Evolutionary conservation across 2,797 vertebrate species (phyloP).

Genomic region (Parotocinclus haroldoi): DNA sequence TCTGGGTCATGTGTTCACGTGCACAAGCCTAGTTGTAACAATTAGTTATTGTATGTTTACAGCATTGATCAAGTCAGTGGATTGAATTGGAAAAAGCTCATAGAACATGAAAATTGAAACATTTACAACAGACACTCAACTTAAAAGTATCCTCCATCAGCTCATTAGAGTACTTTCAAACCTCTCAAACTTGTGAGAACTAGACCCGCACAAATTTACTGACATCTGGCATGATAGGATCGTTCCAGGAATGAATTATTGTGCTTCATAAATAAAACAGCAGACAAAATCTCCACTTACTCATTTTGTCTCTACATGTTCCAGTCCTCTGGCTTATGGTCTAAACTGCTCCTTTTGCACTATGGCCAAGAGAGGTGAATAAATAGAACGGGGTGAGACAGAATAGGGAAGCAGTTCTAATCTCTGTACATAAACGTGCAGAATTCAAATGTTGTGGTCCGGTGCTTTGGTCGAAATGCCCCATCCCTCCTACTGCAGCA

Average conservation of each 20-base stretch:
- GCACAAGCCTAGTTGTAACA: too few species aligned
- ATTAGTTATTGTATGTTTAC: too few species aligned
- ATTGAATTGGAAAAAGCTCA: conserved; percentile 2
- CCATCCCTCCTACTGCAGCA: conserved; percentile 67
- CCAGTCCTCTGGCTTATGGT: conserved; percentile 18
- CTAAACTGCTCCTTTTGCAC: too few species aligned
- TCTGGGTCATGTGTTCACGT: too few species aligned
- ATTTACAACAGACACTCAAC: neutral
- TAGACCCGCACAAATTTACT: neutral
- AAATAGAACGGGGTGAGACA: neutral
- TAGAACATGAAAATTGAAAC: neutral
- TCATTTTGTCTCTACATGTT: conserved; percentile 21
- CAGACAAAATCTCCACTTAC: conserved; percentile 20
- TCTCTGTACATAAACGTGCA: conserved; percentile 19
- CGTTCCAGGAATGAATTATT: conserved; percentile 32
- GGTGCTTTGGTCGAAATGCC: conserved; percentile 45
- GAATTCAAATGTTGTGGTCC: conserved; percentile 23
- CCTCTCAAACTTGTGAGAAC: neutral
- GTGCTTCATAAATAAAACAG: conserved; percentile 10
- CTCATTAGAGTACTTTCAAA: conserved; percentile 1
- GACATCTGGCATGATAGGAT: conserved; percentile 11
- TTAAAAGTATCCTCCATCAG: neutral
- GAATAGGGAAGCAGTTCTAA: neutral
- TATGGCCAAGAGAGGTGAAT: neutral
- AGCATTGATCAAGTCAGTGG: too few species aligned